Evolutionary conservation across 2,797 vertebrate species (phyloP), one percentile per base, ranked within the genome.

Genomic region (Smutsia gigantea): DNA sequence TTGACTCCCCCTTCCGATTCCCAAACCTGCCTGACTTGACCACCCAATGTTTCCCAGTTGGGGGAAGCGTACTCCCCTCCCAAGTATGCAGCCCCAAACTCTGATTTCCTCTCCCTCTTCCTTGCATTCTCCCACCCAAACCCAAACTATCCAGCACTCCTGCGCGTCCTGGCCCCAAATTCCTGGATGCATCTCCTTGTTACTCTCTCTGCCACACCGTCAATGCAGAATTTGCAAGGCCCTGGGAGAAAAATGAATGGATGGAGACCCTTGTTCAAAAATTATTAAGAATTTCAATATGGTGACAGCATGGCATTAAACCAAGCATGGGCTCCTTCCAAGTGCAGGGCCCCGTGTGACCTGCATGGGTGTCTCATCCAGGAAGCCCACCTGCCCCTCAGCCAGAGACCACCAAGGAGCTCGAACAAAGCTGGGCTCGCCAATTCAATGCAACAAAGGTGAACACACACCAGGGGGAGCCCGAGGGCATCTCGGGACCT

Each of bases 221-320:
- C 19, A 17, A 5, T 2, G 12, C 1, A 7, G 63, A 23, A 29
- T 14, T 18, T 84, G 14, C 59, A 77, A 29, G 29, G 25, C n/a
- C 14, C 31, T 2, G 19, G 4, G 21, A 39, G n/a, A n/a, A 61
- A 68, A 61, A 46, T 0, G 12, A 61, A 39, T 0, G 0, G 2
- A n/a, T 0, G 46, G 14, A 93, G 9, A 14, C 39, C 21, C 0
- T 18, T 0, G 2, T 74, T 39, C 14, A 27, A 79, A 81, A 39
- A 49, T 37, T 27, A 89, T 15, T 39, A n/a, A 53, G 57, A n/a
- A 68, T 53, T 78, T 79, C 59, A 81, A 49, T 29, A 61, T 21
- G 66, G 74, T 0, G 0, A n/a, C 31, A 34, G 27, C 42, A 39
- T 1, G 14, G 29, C n/a, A 1, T 17, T 23, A 68, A n/a, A 42